Evolutionary conservation across 2,888 invertebrate species (phyloP).

Genomic region (Rhabditophanes sp.): DNA sequence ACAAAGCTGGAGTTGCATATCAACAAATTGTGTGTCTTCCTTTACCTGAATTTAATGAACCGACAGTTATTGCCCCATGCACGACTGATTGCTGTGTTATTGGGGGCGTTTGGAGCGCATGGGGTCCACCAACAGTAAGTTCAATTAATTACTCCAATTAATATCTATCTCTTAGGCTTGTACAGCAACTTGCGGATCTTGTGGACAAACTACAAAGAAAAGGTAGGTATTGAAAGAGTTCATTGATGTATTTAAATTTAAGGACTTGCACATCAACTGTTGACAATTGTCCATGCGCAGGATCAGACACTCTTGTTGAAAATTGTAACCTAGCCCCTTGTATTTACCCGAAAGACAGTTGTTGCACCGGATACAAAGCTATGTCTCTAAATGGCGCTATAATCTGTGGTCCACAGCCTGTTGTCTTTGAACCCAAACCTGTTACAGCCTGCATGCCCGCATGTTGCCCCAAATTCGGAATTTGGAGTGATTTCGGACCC

Average conservation of each 20-base stretch:
- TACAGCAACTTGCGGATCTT: no score
- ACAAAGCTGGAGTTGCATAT: no score
- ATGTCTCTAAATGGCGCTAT: conserved; percentile 6
- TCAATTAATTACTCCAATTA: no score
- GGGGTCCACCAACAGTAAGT: no score
- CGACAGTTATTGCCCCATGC: background rate
- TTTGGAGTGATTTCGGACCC: no score
- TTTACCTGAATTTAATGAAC: no score
- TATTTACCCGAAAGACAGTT: conserved; percentile 6
- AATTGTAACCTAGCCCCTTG: conserved; percentile 8
- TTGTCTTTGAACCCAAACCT: conserved; percentile 2
- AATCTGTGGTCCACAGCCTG: conserved; percentile 8
- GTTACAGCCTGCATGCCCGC: conserved; percentile 2
- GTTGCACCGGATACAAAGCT: conserved; percentile 7
- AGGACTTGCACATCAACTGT: conserved; percentile 1
- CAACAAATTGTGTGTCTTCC: no score
- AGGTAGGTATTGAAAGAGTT: no score
- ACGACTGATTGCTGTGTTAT: background rate
- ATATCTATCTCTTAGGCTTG: no score
- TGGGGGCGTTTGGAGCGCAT: background rate
- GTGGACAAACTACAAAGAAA: no score
- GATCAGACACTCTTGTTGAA: no score
- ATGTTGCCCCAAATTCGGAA: background rate
- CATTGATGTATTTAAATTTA: no score
- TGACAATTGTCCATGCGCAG: conserved; percentile 3